phyloP scores from a whole-genome alignment of 2,113 vertebrate genomes.

The Pelecanoides urinatrix region DNA sequence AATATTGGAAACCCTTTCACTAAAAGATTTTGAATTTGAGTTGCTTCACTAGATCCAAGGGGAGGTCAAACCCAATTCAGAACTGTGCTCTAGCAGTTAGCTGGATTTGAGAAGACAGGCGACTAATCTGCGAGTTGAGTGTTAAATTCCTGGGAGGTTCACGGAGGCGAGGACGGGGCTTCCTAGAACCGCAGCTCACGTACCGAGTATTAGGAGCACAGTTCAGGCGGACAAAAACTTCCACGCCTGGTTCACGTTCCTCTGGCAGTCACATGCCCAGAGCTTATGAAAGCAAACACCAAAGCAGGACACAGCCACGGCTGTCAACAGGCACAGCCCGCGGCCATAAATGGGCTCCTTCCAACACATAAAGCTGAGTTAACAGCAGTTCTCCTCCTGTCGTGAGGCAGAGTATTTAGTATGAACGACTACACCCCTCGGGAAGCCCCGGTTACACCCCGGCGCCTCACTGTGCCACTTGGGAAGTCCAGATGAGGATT shows the following conservation, averaged over 20 bases:
- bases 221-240: neutral
- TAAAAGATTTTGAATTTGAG: accelerated
- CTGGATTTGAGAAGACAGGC: neutral
- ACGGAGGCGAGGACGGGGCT: neutral
- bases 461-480: neutral
- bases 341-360: neutral
- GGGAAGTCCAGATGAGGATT: neutral
- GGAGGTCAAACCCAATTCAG: accelerated
- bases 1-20: neutral
- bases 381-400: neutral
- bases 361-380: accelerated
- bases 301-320: accelerated
- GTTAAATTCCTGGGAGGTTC: neutral
- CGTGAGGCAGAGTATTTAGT: no score
- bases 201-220: neutral
- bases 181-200: neutral
- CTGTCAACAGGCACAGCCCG: neutral
- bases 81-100: accelerated
- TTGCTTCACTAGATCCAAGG: neutral
- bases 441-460: neutral
- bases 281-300: neutral
- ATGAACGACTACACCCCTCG: no score
- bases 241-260: neutral
- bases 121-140: accelerated
- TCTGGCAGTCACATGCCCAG: neutral